Conservation (phyloP, 2,113 vertebrate species). For the Tachuris rubrigastra region DNA sequence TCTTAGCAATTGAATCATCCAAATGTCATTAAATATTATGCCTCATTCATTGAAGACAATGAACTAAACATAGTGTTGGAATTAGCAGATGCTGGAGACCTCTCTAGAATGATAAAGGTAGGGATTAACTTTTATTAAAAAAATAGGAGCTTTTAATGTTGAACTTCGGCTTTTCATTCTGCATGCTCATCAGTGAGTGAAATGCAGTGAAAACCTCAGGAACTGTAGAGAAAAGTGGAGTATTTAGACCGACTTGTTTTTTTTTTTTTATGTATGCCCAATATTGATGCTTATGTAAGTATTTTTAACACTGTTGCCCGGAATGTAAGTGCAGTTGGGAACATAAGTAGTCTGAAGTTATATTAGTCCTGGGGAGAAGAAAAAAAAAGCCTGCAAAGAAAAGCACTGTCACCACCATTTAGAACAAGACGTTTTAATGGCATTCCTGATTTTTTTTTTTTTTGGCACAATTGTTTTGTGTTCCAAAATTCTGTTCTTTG, state of each 20-base stretch:
- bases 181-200: background rate
- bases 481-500: background rate
- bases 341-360: background rate
- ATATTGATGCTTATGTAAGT: background rate
- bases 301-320: background rate
- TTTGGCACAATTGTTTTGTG: background rate
- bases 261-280: background rate
- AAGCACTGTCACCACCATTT: background rate
- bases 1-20: conserved; percentile 96
- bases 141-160: background rate
- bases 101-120: conserved; percentile 99
- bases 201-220: background rate
- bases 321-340: background rate
- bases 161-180: background rate
- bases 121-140: background rate
- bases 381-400: background rate
- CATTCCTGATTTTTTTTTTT: background rate
- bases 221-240: background rate
- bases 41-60: conserved; percentile 99
- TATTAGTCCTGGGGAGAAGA: background rate
- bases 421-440: background rate
- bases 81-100: conserved; percentile 95
- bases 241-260: background rate
- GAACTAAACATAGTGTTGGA: conserved; percentile 98
- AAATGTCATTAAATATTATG: conserved; percentile 98